A percentile compares a stretch with the other conserved stretches of the same genome.
These are phyloP conservation scores for Mormyrops attenuatus DNA, from an alignment of 2,797 vertebrate species.

Conservation along the genomic window DNA sequence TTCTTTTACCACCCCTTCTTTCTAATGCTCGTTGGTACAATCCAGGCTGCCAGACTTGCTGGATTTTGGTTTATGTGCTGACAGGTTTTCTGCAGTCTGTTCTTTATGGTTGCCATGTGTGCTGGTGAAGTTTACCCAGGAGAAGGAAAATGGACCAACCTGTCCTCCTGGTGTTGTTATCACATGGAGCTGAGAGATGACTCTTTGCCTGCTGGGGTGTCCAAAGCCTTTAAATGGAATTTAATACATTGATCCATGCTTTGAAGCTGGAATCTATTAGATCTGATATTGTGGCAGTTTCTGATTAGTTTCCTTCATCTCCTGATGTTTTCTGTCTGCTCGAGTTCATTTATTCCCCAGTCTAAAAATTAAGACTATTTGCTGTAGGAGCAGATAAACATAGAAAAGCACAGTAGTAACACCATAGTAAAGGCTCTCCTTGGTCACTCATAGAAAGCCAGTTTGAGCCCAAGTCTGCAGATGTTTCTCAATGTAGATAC, in stretches of 20 bases:
- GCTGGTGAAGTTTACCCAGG: background rate
- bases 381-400: background rate
- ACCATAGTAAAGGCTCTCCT: background rate
- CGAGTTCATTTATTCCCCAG: background rate
- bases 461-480: background rate
- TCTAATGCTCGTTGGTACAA: background rate
- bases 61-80: background rate
- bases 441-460: background rate
- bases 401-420: background rate
- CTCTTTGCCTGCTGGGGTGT: background rate
- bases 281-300: background rate
- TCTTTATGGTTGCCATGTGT: background rate
- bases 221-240: background rate
- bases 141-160: slow-evolving; percentile 24
- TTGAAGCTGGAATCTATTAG: background rate
- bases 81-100: background rate
- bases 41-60: background rate
- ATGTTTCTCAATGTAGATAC: background rate
- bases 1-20: background rate
- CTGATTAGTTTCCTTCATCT: background rate
- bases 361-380: background rate
- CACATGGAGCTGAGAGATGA: background rate
- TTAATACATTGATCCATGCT: background rate
- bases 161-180: background rate
- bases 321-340: background rate